These are phyloP conservation scores for Rhabdomys pumilio DNA, from an alignment of 2,797 vertebrate species.

Conservation along the genomic window DNA sequence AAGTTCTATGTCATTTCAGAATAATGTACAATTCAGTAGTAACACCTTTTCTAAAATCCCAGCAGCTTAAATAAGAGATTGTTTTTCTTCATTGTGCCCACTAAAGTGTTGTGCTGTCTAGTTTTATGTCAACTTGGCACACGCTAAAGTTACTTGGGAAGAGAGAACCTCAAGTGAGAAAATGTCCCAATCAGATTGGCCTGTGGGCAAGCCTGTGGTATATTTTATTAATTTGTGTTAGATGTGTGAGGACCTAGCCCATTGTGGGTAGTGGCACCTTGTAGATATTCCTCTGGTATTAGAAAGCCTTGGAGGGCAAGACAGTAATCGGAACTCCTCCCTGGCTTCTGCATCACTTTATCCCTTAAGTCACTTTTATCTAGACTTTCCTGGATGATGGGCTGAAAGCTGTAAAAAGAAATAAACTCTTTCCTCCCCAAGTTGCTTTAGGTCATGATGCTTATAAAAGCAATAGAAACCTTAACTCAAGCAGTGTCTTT, in stretches of 20 bases:
- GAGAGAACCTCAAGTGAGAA: background rate
- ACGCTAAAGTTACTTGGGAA: background rate
- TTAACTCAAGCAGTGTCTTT: background rate
- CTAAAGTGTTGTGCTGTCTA: background rate
- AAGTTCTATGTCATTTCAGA: slow-evolving; percentile 18
- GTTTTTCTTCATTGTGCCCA: background rate
- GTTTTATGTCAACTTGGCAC: background rate
- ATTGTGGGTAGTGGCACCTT: background rate
- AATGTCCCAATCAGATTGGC: too few relatives aligned
- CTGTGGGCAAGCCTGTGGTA: background rate
- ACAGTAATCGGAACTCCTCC: background rate
- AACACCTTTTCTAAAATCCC: slow-evolving; percentile 19
- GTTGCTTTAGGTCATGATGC: background rate
- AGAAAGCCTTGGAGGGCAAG: background rate
- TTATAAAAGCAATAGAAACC: background rate
- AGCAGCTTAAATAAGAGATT: slow-evolving; percentile 16
- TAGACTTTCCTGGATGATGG: background rate
- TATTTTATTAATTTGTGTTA: background rate
- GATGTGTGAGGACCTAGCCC: background rate
- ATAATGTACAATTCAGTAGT: background rate
- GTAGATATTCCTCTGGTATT: background rate
- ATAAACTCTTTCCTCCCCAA: background rate
- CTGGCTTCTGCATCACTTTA: background rate
- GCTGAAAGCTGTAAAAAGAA: background rate
- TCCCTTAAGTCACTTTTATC: background rate